Evolutionary conservation across 2,888 invertebrate species (phyloP).

Genomic region (Dynastes hyllus): DNA sequence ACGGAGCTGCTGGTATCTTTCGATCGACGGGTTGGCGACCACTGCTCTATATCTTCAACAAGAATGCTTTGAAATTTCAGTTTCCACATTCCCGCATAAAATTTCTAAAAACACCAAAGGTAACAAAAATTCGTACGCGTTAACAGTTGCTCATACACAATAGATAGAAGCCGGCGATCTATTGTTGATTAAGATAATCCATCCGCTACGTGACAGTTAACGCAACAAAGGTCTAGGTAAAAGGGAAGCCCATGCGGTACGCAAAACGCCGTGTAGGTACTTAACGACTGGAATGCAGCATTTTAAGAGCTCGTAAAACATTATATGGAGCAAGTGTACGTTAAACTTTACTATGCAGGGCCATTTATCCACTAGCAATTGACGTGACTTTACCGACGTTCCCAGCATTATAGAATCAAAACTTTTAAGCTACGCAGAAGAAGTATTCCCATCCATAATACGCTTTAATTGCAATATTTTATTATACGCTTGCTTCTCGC

Average conservation of each 20-base stretch:
- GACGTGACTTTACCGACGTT: constrained; percentile 28
- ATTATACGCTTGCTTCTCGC: too few relatives aligned
- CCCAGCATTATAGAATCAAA: constrained; percentile 10
- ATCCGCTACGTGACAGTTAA: constrained; percentile 26
- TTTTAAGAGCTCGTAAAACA: constrained; percentile 29
- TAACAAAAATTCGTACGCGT: background rate
- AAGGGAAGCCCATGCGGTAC: background rate
- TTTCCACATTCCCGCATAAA: background rate
- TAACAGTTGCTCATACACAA: background rate
- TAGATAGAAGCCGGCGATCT: background rate
- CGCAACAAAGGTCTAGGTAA: constrained; percentile 22
- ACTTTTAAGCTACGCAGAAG: background rate
- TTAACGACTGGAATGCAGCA: constrained; percentile 20
- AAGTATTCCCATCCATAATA: background rate
- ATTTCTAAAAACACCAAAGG: constrained; percentile 11
- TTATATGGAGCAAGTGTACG: constrained; percentile 30
- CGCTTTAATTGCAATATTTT: background rate
- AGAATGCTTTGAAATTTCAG: background rate
- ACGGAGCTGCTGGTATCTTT: too few relatives aligned
- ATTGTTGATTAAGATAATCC: constrained; percentile 21
- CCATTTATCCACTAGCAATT: constrained; percentile 7
- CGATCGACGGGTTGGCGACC: too few relatives aligned
- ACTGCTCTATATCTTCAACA: too few relatives aligned
- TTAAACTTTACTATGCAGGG: constrained; percentile 10
- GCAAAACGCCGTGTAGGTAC: constrained; percentile 9